These are phyloP conservation scores for Lytechinus pictus DNA, from an alignment of 35 echinoderm and acorn worm species.

Conservation along the genomic window DNA sequence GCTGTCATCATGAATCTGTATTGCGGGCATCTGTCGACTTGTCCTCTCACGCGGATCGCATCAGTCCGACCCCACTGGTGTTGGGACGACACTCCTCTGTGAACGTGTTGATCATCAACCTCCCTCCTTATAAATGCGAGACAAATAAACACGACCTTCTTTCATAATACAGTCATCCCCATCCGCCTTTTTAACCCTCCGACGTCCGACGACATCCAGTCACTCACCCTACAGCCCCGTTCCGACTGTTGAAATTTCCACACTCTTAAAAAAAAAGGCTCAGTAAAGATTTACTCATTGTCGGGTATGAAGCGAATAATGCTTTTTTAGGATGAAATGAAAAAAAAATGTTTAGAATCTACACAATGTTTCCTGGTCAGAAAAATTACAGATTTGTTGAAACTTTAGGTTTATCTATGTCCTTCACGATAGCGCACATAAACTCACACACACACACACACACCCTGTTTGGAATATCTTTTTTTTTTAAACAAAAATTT, in stretches of 20 bases:
- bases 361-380: too few species aligned
- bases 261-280: too few species aligned
- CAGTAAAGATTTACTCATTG: too few species aligned
- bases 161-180: slow-evolving; percentile 37
- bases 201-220: not conserved
- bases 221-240: not conserved
- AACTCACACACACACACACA: too few species aligned
- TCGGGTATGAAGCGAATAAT: too few species aligned
- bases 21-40: slow-evolving; percentile 48
- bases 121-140: slow-evolving; percentile 36
- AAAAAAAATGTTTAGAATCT: too few species aligned
- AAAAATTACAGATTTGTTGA: too few species aligned
- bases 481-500: too few species aligned
- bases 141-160: slow-evolving; percentile 52
- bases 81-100: slow-evolving; percentile 21
- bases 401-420: too few species aligned
- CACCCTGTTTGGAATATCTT: too few species aligned
- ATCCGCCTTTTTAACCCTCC: slow-evolving; percentile 36
- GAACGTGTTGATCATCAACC: slow-evolving; percentile 53
- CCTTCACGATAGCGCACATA: too few species aligned
- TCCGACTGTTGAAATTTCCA: not conserved
- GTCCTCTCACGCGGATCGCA: slow-evolving; percentile 41
- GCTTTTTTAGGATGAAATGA: too few species aligned
- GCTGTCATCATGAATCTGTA: slow-evolving; percentile 33
- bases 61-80: slow-evolving; percentile 27